Evolutionary conservation across 2,113 vertebrate genomes (phyloP).

Genomic region (Larimichthys crocea): DNA sequence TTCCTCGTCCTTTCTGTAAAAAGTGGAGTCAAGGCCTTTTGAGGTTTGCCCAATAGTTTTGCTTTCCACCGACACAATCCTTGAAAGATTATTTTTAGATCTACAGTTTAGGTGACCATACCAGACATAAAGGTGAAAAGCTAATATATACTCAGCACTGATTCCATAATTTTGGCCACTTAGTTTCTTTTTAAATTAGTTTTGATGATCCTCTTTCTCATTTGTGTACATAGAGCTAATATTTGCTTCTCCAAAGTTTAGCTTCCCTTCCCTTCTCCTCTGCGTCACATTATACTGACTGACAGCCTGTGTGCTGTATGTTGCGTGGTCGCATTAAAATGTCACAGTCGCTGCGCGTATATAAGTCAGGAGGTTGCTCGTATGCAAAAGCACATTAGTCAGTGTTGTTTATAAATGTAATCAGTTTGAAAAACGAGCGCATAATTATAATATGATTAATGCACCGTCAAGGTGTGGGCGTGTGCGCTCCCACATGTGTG

Average conservation of each 20-base stretch:
- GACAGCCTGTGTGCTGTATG: neutral
- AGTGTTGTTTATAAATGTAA: slow-evolving; percentile 20
- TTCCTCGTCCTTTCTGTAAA: too few relatives aligned
- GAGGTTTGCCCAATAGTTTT: too few relatives aligned
- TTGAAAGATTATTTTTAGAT: too few relatives aligned
- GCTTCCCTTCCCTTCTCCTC: neutral
- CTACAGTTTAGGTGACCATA: too few relatives aligned
- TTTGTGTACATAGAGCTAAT: neutral
- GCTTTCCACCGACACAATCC: too few relatives aligned
- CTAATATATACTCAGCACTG: too few relatives aligned
- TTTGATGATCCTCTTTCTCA: neutral
- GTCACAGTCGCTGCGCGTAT: neutral
- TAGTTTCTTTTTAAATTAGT: too few relatives aligned
- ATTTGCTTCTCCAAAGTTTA: neutral
- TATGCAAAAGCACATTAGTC: slow-evolving; percentile 24
- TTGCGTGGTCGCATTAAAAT: neutral
- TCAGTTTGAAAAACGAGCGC: slow-evolving; percentile 16
- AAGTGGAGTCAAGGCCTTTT: too few relatives aligned
- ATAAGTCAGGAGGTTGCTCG: neutral
- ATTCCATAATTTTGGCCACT: too few relatives aligned
- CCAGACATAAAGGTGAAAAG: too few relatives aligned
- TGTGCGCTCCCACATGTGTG: neutral
- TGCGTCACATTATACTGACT: neutral
- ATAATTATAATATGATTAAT: slow-evolving; percentile 23
- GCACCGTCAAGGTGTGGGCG: neutral